These are phyloP conservation scores for Metalampra italica DNA, from an alignment of 2,888 invertebrate genomes.

Conservation along the genomic window DNA sequence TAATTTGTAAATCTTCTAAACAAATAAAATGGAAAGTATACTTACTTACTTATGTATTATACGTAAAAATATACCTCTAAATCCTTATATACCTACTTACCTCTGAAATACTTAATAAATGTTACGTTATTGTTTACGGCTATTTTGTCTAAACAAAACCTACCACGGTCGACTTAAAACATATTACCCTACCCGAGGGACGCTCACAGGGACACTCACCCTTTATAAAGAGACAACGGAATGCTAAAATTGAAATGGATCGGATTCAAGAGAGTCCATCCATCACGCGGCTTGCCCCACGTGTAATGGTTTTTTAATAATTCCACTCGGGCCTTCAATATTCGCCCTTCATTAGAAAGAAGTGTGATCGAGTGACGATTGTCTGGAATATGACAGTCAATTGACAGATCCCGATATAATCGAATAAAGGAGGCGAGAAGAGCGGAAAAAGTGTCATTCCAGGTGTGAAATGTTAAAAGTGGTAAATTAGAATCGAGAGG, in stretches of 20 bases:
- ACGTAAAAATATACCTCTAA: no score
- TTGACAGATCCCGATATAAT: slow-evolving; percentile 63
- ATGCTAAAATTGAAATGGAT: slow-evolving; percentile 74
- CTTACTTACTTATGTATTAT: no score
- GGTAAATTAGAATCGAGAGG: slow-evolving; percentile 1
- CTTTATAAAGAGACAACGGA: slow-evolving; percentile 55
- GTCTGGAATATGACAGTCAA: slow-evolving; percentile 66
- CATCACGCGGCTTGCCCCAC: slow-evolving; percentile 62
- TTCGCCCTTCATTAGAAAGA: slow-evolving; percentile 53
- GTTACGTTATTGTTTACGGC: not conserved
- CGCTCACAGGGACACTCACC: slow-evolving; percentile 46
- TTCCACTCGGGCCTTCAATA: slow-evolving; percentile 55
- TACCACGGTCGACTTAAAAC: slow-evolving; percentile 43
- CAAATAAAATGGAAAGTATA: no score
- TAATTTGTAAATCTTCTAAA: no score
- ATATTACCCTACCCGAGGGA: slow-evolving; percentile 60
- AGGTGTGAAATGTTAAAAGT: slow-evolving; percentile 26
- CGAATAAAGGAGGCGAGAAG: slow-evolving; percentile 44
- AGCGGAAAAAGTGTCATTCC: slow-evolving; percentile 23
- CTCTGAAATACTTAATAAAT: no score
- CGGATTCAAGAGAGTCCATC: slow-evolving; percentile 71
- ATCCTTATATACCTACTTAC: no score
- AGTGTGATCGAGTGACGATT: slow-evolving; percentile 60
- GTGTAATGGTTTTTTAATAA: slow-evolving; percentile 77
- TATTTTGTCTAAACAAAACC: slow-evolving; percentile 20